Base-by-base conservation (phyloP, 2,888 invertebrate genomes). In the Phyto melanocephala region DNA sequence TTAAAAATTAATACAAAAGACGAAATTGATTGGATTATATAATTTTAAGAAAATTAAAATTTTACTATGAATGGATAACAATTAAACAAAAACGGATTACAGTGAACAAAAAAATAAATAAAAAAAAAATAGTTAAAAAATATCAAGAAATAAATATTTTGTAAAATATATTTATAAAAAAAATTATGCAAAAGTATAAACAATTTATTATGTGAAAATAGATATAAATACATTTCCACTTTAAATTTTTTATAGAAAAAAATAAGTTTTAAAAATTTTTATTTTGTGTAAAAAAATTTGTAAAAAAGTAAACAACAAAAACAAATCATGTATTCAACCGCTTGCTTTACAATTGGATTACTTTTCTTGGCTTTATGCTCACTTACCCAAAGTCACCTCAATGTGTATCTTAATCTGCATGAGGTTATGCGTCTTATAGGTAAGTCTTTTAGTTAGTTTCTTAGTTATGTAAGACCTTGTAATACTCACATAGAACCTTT, bases 381-480 rank as follows among this genome's bases (percentile, higher is more conserved):
- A 83, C 81, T 86, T 83, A 88, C 87, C 63, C 88, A 87, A 68
- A 87, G 88, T 13, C 90, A 90, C 83, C 86, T 90, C 58, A 90
- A 90, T 84, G 89, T 90, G 77, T 90, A 90, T 81, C 87, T 90
- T 40, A 90, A 90, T 85, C 83, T 90, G 83, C 90, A 90, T 84
- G 90, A 90, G 86, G 89, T 90, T 85, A 85, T 90, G 84, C 88
- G 90, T 68, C 85, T 90, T 86, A 90, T 90, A 86, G 90, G 90
- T 90, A 71, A 90, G 90, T 86, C 45, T 22, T n/a, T n/a, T n/a
- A n/a, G n/a, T n/a, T n/a, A n/a, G n/a, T n/a, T n/a, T n/a, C n/a
- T n/a, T n/a, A n/a, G n/a, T n/a, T n/a, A n/a, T n/a, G n/a, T n/a
- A n/a, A n/a, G n/a, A n/a, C n/a, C n/a, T n/a, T n/a, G n/a, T n/a